Evolutionary conservation across 2,888 invertebrate genomes (phyloP).

Genomic region (Clusia tigrina): DNA sequence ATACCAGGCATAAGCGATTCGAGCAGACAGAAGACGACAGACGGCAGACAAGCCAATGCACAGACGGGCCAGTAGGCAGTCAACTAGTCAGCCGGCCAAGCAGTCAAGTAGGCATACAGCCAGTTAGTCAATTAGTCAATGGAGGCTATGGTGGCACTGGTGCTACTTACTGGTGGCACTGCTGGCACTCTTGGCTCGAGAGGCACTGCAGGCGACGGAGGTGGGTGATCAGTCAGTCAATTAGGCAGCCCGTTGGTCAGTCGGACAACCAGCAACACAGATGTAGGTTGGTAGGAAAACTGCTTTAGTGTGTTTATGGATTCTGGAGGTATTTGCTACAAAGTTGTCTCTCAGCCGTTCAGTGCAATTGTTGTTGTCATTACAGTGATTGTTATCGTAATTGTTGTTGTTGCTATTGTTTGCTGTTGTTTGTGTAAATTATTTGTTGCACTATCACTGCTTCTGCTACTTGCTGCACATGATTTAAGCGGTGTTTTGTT

Average conservation of each 20-base stretch:
- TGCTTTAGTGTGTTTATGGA: slow-evolving; percentile 24
- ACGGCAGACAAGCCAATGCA: background rate
- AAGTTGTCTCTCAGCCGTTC: slow-evolving; percentile 5
- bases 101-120: background rate
- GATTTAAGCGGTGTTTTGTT: slow-evolving; percentile 25
- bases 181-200: background rate
- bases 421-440: slow-evolving; percentile 19
- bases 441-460: slow-evolving; percentile 31
- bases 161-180: too few species aligned
- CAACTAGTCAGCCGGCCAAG: slow-evolving; percentile 18
- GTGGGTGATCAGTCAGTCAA: background rate
- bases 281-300: slow-evolving; percentile 48
- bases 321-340: slow-evolving; percentile 1
- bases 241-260: background rate
- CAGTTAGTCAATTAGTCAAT: too few species aligned
- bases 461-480: slow-evolving; percentile 35
- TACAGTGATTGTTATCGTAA: too few species aligned
- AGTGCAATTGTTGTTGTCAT: slow-evolving; percentile 42
- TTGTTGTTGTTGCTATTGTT: slow-evolving; percentile 37
- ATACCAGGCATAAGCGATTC: background rate
- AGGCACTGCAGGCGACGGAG: background rate
- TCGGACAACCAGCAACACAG: background rate
- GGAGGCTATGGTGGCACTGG: too few species aligned
- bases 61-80: background rate
- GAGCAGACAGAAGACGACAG: background rate